Conservation (phyloP, 2,797 vertebrate genomes). For the Epinephelus awoara region DNA sequence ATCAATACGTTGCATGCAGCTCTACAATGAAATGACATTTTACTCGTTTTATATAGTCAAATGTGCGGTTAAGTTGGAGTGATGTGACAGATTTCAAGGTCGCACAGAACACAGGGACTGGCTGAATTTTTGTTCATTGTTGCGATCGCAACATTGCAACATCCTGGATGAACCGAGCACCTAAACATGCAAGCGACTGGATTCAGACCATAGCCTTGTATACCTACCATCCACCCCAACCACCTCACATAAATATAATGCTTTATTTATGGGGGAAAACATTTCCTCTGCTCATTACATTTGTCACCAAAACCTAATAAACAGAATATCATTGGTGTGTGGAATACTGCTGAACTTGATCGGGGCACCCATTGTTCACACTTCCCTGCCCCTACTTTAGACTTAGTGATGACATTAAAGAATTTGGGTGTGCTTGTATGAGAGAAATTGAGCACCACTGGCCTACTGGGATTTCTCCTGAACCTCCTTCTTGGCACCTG, state of each 20-base stretch:
- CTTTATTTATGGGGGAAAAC: too few relatives aligned
- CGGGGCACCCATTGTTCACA: background rate
- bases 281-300: too few relatives aligned
- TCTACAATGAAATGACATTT: too few relatives aligned
- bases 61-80: too few relatives aligned
- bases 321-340: background rate
- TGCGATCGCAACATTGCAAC: too few relatives aligned
- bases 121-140: too few relatives aligned
- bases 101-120: too few relatives aligned
- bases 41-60: too few relatives aligned
- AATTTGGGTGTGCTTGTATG: background rate
- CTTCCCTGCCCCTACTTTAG: background rate
- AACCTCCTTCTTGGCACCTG: background rate
- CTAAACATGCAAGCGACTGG: background rate
- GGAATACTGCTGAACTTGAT: background rate
- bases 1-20: too few relatives aligned
- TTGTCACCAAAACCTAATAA: background rate
- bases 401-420: background rate
- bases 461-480: background rate
- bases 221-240: background rate
- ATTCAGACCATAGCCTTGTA: background rate
- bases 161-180: too few relatives aligned
- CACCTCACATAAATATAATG: background rate
- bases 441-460: conserved; percentile 4
- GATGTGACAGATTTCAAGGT: too few relatives aligned